Evolutionary conservation across 1,140 invertebrate genomes (phyloP).

Genomic region (Ceratina australensis): DNA sequence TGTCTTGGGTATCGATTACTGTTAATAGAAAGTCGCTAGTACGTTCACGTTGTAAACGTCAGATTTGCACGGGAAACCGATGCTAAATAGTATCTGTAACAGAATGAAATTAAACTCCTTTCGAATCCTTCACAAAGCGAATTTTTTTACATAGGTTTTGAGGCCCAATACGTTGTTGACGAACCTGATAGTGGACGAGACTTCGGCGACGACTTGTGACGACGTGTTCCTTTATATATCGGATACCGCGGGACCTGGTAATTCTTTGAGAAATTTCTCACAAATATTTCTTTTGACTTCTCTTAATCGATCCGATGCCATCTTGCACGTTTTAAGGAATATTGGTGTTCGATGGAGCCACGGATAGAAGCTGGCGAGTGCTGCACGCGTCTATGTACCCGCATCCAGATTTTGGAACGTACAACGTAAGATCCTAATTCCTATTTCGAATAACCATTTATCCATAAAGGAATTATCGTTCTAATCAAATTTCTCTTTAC

Average conservation of each 20-base stretch:
- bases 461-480: no score
- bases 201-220: conserved; percentile 84
- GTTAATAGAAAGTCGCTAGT: no score
- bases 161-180: conserved; percentile 86
- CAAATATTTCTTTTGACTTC: neutral
- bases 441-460: neutral
- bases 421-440: conserved; percentile 63
- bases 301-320: neutral
- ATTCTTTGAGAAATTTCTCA: neutral
- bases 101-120: neutral
- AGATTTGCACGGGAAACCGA: no score
- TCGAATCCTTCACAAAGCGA: neutral
- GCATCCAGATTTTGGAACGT: conserved; percentile 87
- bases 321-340: conserved; percentile 79
- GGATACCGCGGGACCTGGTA: conserved; percentile 88
- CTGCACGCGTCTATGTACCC: conserved; percentile 90
- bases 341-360: conserved; percentile 86
- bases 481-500: no score
- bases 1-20: neutral
- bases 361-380: conserved; percentile 87
- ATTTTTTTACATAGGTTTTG: conserved; percentile 80
- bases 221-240: conserved; percentile 88
- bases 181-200: conserved; percentile 88
- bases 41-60: no score
- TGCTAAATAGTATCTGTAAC: no score